phyloP scores from a whole-genome alignment of 2,888 invertebrate genomes.

The Tetragonula carbonaria region DNA sequence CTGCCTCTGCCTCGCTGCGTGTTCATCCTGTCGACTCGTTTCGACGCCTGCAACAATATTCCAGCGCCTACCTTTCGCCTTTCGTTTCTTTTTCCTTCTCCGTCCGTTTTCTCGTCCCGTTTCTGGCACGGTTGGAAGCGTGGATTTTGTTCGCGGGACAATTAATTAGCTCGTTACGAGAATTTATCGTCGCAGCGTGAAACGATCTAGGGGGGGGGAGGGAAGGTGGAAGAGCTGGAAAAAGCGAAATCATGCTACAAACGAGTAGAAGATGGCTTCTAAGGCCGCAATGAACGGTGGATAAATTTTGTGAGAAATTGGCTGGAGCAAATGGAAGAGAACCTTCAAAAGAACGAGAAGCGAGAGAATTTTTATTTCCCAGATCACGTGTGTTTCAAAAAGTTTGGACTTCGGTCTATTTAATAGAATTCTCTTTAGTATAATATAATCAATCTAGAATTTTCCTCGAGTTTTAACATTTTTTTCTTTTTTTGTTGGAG shows the following conservation, averaged over 20 bases:
- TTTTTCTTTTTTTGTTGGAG: no score
- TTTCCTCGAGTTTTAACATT: no score
- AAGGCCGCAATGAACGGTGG: not conserved
- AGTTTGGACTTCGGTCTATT: no score
- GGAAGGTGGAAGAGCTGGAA: not conserved
- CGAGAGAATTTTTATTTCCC: no score
- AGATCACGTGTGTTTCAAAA: no score
- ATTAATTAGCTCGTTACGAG: conserved; percentile 36
- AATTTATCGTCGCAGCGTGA: not conserved
- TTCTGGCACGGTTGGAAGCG: no score
- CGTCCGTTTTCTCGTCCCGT: not conserved
- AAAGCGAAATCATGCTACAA: not conserved
- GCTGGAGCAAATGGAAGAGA: no score
- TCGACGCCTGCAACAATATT: conserved; percentile 32
- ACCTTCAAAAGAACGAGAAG: no score
- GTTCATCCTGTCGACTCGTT: conserved; percentile 29
- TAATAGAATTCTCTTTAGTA: no score
- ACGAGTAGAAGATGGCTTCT: not conserved
- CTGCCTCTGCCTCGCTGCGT: not conserved
- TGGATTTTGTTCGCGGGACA: conserved; percentile 3
- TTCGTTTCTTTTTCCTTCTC: not conserved
- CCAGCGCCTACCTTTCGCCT: not conserved
- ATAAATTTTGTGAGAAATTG: not conserved
- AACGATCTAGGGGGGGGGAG: no score
- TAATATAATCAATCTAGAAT: no score